phyloP scores from a whole-genome alignment of 2,797 vertebrate species.

The Spinus olivaceus region DNA sequence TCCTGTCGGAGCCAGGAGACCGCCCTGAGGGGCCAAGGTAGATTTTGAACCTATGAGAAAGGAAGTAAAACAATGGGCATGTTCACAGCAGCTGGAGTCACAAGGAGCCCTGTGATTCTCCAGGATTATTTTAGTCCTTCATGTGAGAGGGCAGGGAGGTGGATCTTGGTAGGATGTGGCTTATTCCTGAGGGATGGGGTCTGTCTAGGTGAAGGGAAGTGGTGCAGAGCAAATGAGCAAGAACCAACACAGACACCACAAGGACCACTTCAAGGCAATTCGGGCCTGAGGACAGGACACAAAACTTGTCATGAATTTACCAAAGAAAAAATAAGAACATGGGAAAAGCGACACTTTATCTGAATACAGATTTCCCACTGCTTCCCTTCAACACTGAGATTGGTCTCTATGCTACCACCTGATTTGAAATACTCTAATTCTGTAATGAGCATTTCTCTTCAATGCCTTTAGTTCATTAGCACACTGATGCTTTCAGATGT shows the following conservation, averaged over 20 bases:
- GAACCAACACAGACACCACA: neutral
- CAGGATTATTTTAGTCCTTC: neutral
- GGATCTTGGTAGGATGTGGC: neutral
- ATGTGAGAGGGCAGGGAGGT: neutral
- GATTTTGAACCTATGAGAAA: neutral
- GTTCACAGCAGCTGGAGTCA: neutral
- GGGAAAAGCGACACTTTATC: neutral
- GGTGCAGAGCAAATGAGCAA: neutral
- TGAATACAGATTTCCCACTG: neutral
- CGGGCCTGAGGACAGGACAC: rapidly evolving
- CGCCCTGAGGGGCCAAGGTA: neutral
- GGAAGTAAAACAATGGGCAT: neutral
- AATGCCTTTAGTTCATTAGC: neutral
- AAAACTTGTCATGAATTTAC: neutral
- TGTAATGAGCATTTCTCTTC: neutral
- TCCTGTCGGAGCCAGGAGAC: rapidly evolving
- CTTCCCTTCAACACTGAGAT: neutral
- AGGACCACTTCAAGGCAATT: neutral
- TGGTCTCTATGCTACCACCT: neutral
- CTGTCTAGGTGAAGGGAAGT: neutral
- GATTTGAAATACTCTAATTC: neutral
- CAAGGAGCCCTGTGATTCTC: neutral
- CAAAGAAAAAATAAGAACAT: neutral
- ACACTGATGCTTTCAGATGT: neutral
- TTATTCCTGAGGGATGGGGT: neutral